Evolutionary conservation across 2,797 vertebrate genomes (phyloP), one percentile per base, ranked within the genome.

Genomic region (Tarsius wallacei): DNA sequence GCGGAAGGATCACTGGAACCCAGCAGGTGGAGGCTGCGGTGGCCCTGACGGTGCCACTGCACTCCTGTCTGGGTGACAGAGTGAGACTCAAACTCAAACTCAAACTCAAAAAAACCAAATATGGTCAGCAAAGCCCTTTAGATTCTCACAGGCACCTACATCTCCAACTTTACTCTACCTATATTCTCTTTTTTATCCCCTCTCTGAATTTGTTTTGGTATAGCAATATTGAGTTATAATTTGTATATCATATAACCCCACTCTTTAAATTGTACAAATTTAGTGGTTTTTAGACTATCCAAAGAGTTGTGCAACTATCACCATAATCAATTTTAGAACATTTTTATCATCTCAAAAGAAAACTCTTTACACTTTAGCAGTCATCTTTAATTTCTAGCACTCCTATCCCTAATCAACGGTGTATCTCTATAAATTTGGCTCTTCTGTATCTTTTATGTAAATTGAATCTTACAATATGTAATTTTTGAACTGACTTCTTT

Each of bases 311-410:
- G 47, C 26, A 55, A 14, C 17, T 28, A 55, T 66, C 61, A 53
- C 26, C 47, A 82, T 13, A 87, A 14, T 81, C 14, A 92, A 61
- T 83, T 94, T 71, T 96, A 84, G 77, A 77, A 78, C 26, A 91
- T 76, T 91, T 84, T 87, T 51, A 59, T n/a, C 26, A 78, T 47
- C 24, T 33, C 9, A 0, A 17, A 33, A 76, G 28, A 22, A 91
- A 76, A 47, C 24, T 16, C 51, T 68, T 13, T 61, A 33, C 66
- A 26, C 24, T 71, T 91, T 84, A 71, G 26, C 47, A 47, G 9
- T 66, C 63, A 78, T 55, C 28, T 21, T 83, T 15, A 42, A 59
- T 88, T 84, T 88, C 17, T 26, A n/a, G 64, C 33, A 53, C 31
- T 42, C 21, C 19, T 14, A 90, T 22, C n/a, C 76, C 57, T 68